Conservation (phyloP, 2,888 invertebrate genomes). For the Abscondita cerata region DNA sequence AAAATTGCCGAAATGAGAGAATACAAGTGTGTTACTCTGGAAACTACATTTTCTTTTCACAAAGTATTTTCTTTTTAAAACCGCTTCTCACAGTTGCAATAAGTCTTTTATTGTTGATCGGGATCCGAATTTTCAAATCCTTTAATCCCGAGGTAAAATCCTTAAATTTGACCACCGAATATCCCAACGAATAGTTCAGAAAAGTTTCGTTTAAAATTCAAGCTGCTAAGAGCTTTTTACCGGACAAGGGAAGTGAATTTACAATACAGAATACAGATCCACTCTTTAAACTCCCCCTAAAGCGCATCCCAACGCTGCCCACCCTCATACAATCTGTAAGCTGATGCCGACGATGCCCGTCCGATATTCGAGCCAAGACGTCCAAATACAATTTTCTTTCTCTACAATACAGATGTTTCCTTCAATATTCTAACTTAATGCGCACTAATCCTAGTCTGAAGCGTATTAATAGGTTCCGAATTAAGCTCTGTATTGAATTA, state of each 20-base stretch:
- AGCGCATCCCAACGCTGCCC: slow-evolving; percentile 50
- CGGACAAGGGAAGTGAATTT: slow-evolving; percentile 62
- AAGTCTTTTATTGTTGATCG: too few relatives aligned
- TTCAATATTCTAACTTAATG: neutral
- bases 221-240: slow-evolving; percentile 58
- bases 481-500: neutral
- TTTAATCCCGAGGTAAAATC: slow-evolving; percentile 39
- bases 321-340: slow-evolving; percentile 58
- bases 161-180: slow-evolving; percentile 34
- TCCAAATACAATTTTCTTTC: slow-evolving; percentile 26
- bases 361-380: slow-evolving; percentile 37
- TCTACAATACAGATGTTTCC: slow-evolving; percentile 6
- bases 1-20: too few relatives aligned
- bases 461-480: neutral
- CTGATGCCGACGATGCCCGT: slow-evolving; percentile 43
- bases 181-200: slow-evolving; percentile 29
- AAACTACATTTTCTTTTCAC: too few relatives aligned
- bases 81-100: too few relatives aligned
- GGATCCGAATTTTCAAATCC: slow-evolving; percentile 17
- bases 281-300: slow-evolving; percentile 45
- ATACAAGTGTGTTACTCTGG: too few relatives aligned
- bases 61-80: neutral
- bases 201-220: slow-evolving; percentile 55
- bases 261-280: slow-evolving; percentile 55
- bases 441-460: neutral